Conservation (phyloP, 2,113 vertebrate genomes). For the Prolemur simus region DNA sequence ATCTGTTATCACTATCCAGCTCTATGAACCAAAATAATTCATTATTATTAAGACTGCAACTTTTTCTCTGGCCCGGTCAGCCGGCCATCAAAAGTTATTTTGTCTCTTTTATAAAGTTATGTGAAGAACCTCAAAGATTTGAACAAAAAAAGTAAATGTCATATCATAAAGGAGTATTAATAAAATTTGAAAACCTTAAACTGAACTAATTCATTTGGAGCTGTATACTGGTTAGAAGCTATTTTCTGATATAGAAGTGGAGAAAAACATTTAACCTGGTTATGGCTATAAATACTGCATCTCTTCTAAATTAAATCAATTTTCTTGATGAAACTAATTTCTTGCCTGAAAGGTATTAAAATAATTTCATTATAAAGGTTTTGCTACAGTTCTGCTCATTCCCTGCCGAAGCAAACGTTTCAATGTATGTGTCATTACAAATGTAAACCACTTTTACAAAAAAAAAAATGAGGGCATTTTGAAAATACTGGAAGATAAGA, state of each 20-base stretch:
- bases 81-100: constrained; percentile 52
- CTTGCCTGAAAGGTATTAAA: constrained; percentile 82
- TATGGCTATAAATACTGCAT: constrained; percentile 78
- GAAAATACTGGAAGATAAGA: neutral
- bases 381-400: constrained; percentile 73
- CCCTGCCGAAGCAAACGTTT: constrained; percentile 64
- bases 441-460: constrained; percentile 54
- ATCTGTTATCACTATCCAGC: neutral
- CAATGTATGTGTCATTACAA: constrained; percentile 68
- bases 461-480: neutral
- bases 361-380: constrained; percentile 79
- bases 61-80: constrained; percentile 27
- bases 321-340: constrained; percentile 81
- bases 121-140: constrained; percentile 67
- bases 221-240: constrained; percentile 76
- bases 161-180: constrained; percentile 64
- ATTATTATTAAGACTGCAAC: neutral
- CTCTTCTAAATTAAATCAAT: constrained; percentile 75
- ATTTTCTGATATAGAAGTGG: constrained; percentile 73
- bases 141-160: constrained; percentile 70
- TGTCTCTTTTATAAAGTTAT: constrained; percentile 68
- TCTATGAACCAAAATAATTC: neutral
- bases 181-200: constrained; percentile 80
- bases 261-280: constrained; percentile 75
- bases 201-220: constrained; percentile 83